Percentiles rank a stretch among this genome's conserved stretches.
Evolutionary conservation across 1,140 invertebrate genomes (phyloP).

Genomic region (Hesperophylax magnus): DNA sequence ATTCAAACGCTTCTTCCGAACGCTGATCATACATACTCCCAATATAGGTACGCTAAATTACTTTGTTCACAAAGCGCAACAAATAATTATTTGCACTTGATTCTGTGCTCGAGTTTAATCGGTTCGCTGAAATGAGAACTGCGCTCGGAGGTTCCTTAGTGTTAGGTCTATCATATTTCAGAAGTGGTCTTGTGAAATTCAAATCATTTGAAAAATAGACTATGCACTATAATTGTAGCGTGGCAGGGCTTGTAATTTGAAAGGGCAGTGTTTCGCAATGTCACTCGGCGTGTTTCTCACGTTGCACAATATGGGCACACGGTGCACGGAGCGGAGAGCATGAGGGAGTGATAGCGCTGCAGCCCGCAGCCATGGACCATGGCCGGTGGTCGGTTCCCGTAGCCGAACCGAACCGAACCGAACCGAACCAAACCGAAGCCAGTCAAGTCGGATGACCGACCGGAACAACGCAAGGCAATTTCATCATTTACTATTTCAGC

Average conservation of each 20-base stretch:
- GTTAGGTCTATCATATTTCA: constrained; percentile 1
- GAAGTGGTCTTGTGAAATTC: constrained; percentile 6
- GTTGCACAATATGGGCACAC: constrained; percentile 24
- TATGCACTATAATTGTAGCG: background rate
- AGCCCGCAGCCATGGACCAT: background rate
- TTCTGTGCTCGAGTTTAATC: background rate
- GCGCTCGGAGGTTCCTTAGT: background rate
- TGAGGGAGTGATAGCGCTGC: background rate
- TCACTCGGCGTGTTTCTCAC: constrained; percentile 19
- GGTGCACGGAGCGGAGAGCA: background rate
- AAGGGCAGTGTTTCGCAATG: constrained; percentile 48
- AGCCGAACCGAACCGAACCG: no score
- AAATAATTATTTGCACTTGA: background rate
- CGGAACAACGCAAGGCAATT: background rate
- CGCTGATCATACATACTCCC: no score
- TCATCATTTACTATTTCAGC: constrained; percentile 14
- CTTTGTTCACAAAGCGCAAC: background rate
- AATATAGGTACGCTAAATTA: no score
- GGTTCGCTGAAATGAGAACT: background rate
- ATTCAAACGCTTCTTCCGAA: constrained; percentile 4
- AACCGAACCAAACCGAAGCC: no score
- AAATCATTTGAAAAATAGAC: constrained; percentile 1
- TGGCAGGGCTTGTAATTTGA: constrained; percentile 26
- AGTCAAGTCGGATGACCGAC: background rate
- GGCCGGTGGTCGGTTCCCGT: background rate